A percentile compares a stretch with the other conserved stretches of the same genome.
phyloP scores from a whole-genome alignment of 53 echinoderm and acorn worm species.

The Mesocentrotus franciscanus region DNA sequence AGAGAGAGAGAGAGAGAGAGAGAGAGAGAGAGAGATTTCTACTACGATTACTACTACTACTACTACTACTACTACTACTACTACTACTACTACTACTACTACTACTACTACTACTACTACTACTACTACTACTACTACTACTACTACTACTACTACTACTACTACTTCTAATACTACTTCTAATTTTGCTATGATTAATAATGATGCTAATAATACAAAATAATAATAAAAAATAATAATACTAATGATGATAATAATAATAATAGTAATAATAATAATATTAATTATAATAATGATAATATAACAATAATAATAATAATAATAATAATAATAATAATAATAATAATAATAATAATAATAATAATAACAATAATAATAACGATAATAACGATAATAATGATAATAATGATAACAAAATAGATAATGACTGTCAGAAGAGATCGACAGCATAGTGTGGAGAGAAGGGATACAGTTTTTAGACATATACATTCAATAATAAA shows the following conservation, averaged over 20 bases:
- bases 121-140: constrained; percentile 11
- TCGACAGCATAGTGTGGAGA: no score
- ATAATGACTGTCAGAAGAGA: no score
- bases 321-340: background rate
- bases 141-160: background rate
- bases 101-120: background rate
- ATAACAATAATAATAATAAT: background rate
- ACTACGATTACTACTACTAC: background rate
- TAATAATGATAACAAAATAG: no score
- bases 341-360: no score
- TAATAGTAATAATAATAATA: no score
- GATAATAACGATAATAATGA: no score
- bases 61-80: background rate
- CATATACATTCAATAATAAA: background rate
- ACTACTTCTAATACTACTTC: background rate
- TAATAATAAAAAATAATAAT: background rate
- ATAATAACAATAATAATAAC: no score
- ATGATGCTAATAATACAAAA: background rate
- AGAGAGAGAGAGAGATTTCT: background rate
- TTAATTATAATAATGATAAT: no score
- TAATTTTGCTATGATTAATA: no score
- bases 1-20: no score
- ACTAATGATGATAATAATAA: background rate
- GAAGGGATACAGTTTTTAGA: no score
- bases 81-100: constrained; percentile 1